Evolutionary conservation across 2,888 invertebrate species (phyloP).

Genomic region (Lasioglossum calceatum): DNA sequence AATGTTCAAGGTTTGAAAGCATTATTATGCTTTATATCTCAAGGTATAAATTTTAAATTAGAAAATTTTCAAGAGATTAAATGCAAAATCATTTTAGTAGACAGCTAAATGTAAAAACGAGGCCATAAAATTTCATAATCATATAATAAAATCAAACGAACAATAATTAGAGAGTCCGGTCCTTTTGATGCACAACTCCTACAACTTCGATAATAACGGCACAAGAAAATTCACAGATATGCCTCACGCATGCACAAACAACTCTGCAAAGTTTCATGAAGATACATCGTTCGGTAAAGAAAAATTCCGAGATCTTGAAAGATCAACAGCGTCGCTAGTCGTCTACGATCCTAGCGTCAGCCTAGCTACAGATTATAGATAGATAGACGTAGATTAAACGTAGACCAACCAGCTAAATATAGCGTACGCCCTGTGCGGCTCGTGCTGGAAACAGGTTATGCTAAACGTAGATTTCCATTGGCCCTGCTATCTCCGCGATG

Average conservation of each 20-base stretch:
- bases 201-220: no score
- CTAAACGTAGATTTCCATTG: conserved; percentile 14
- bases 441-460: conserved; percentile 16
- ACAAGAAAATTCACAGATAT: not conserved
- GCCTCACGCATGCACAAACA: not conserved
- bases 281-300: not conserved
- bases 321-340: not conserved
- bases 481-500: not conserved
- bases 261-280: not conserved
- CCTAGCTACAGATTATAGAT: conserved; percentile 2
- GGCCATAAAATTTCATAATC: no score
- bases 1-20: not conserved
- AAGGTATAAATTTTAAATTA: not conserved
- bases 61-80: not conserved
- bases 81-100: not conserved
- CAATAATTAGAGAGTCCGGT: no score
- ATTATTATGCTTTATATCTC: not conserved
- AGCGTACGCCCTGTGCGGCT: not conserved
- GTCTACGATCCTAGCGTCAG: not conserved
- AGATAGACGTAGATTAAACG: conserved; percentile 6
- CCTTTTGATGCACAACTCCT: no score
- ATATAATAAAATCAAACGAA: no score
- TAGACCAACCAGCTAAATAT: conserved; percentile 13
- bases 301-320: not conserved
- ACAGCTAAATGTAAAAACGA: no score